phyloP scores from a whole-genome alignment of 1,140 invertebrate species.

The Augochlora pura region DNA sequence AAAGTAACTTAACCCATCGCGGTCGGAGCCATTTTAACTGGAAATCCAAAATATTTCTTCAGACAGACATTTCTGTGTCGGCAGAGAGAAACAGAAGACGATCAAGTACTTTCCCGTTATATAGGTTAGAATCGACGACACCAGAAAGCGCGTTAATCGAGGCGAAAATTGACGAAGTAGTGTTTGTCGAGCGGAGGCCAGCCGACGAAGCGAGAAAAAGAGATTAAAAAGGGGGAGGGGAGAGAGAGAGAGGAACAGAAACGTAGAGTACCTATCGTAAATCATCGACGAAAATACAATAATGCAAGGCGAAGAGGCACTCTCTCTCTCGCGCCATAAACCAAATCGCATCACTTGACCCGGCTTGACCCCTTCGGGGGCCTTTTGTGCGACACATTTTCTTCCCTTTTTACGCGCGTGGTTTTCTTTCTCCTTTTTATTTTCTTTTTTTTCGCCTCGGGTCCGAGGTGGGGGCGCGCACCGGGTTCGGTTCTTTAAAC shows the following conservation, averaged over 20 bases:
- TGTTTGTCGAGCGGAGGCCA: background rate
- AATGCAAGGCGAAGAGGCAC: constrained; percentile 48
- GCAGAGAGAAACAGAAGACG: no score
- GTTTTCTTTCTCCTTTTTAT: background rate
- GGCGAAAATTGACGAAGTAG: background rate
- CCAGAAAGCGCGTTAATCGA: background rate
- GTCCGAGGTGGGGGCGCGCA: background rate
- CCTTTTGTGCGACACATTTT: constrained; percentile 60
- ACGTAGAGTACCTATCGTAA: constrained; percentile 55
- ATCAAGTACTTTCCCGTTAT: no score
- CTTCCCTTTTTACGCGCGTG: constrained; percentile 55
- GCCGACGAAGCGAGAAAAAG: background rate
- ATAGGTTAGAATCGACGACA: no score
- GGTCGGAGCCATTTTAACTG: no score
- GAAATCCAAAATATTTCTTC: no score
- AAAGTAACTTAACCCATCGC: no score
- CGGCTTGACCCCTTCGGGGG: constrained; percentile 50
- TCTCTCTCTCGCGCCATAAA: constrained; percentile 61
- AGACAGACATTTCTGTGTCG: no score
- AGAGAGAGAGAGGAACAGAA: constrained; percentile 33
- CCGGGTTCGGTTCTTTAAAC: constrained; percentile 53
- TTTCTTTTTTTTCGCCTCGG: background rate
- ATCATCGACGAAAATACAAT: constrained; percentile 65
- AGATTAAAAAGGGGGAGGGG: no score
- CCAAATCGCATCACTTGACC: constrained; percentile 68